phyloP scores from a whole-genome alignment of 2,797 vertebrate genomes.

The Pangasius sanitwongsei region DNA sequence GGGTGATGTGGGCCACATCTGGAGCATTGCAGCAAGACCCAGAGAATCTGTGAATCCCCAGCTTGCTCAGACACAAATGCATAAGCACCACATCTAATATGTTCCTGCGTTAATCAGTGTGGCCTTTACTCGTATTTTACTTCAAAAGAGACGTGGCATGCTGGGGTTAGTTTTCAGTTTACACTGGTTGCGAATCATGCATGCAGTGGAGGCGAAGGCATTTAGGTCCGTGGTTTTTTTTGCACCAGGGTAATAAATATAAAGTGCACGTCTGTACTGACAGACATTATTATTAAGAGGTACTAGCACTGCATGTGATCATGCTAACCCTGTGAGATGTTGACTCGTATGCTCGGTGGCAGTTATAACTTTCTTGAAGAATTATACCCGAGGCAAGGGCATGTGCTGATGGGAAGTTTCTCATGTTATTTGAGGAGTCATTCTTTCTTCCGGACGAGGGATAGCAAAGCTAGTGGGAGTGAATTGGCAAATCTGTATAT shows the following conservation, averaged over 20 bases:
- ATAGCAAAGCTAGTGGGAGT: background rate
- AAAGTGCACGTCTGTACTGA: too few relatives aligned
- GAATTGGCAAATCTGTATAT: too few relatives aligned
- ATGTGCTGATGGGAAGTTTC: background rate
- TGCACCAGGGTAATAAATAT: too few relatives aligned
- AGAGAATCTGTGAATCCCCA: background rate
- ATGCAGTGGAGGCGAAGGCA: background rate
- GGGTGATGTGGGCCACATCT: background rate
- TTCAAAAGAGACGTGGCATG: too few relatives aligned
- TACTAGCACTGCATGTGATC: background rate
- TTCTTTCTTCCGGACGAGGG: background rate
- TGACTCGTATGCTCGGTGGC: background rate
- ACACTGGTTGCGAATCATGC: background rate
- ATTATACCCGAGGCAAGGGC: background rate
- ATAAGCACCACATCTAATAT: background rate
- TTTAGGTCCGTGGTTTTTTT: background rate
- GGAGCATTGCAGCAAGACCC: background rate
- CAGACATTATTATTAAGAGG: too few relatives aligned
- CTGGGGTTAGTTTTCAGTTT: background rate
- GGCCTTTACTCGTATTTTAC: background rate
- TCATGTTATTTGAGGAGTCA: background rate
- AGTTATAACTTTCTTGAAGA: background rate
- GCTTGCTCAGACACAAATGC: background rate
- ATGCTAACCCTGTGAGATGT: background rate
- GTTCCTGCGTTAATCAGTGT: background rate